Percentiles rank a stretch among this genome's conserved stretches.
phyloP scores from a whole-genome alignment of 2,888 invertebrate species.

The Tenthredo mesomela region DNA sequence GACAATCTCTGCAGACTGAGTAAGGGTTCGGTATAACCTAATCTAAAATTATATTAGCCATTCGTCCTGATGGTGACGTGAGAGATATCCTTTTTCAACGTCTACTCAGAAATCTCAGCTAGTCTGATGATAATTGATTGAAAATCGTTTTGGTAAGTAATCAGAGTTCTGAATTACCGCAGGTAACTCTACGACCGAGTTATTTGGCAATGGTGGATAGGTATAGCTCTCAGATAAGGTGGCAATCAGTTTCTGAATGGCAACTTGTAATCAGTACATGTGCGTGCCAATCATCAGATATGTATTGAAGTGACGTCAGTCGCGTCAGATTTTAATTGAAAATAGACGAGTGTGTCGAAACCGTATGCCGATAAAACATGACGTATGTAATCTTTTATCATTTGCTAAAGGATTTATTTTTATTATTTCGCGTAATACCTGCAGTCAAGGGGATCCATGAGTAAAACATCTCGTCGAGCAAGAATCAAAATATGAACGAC shows the following conservation, averaged over 20 bases:
- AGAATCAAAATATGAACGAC: too few species aligned
- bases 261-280: conserved; percentile 9
- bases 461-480: neutral
- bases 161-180: neutral
- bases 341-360: neutral
- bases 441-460: neutral
- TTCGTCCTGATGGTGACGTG: neutral
- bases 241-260: conserved; percentile 14
- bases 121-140: neutral
- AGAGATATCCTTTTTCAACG: neutral
- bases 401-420: neutral
- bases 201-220: neutral
- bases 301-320: conserved; percentile 34
- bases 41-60: neutral
- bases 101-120: neutral
- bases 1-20: too few species aligned
- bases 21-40: too few species aligned
- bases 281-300: conserved; percentile 28
- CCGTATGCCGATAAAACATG: conserved; percentile 3
- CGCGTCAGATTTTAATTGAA: conserved; percentile 7
- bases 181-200: neutral
- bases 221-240: neutral
- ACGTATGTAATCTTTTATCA: neutral
- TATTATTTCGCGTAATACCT: neutral
- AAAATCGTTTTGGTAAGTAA: neutral